A percentile compares a stretch with the other conserved stretches of the same genome.
Evolutionary conservation across 30 jellyfish, hydroid and myxozoan genomes (phyloP).

Genomic region (Cassiopea andromeda): DNA sequence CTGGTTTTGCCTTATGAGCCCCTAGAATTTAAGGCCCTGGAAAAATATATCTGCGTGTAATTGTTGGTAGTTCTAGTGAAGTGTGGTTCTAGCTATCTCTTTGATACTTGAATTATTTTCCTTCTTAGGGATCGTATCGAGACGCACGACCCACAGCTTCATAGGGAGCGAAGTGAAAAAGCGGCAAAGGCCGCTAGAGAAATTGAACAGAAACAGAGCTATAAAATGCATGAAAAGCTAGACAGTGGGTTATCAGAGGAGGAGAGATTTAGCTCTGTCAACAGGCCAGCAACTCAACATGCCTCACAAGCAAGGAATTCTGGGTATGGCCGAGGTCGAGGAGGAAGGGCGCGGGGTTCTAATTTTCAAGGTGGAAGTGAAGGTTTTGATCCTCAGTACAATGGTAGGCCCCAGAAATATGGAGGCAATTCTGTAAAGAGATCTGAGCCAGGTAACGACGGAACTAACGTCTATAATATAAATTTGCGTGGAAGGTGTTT

Average conservation of each 20-base stretch:
- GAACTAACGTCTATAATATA: no score
- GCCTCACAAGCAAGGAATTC: constrained; percentile 16
- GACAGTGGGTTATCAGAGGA: constrained; percentile 85
- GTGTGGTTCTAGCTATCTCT: no score
- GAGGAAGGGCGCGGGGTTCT: constrained; percentile 50
- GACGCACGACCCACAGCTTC: constrained; percentile 34
- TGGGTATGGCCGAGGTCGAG: constrained; percentile 23
- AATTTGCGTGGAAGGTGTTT: no score
- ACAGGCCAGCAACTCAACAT: constrained; percentile 25
- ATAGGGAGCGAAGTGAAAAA: constrained; percentile 27
- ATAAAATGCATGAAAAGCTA: constrained; percentile 37
- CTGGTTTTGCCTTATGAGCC: no score
- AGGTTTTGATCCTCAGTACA: not conserved
- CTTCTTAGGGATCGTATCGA: constrained; percentile 65
- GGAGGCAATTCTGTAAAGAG: not conserved
- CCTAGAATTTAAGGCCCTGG: no score
- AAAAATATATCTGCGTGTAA: no score
- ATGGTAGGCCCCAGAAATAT: constrained; percentile 20
- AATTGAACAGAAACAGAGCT: constrained; percentile 25
- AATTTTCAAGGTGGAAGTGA: constrained; percentile 18
- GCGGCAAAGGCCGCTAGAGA: constrained; percentile 55
- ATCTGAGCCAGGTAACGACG: constrained; percentile 19
- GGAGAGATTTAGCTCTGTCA: constrained; percentile 74
- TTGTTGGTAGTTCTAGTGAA: no score
- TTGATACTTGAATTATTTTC: not conserved